Base-by-base conservation (phyloP, 2,113 vertebrate genomes). In the Catharus minimus region DNA sequence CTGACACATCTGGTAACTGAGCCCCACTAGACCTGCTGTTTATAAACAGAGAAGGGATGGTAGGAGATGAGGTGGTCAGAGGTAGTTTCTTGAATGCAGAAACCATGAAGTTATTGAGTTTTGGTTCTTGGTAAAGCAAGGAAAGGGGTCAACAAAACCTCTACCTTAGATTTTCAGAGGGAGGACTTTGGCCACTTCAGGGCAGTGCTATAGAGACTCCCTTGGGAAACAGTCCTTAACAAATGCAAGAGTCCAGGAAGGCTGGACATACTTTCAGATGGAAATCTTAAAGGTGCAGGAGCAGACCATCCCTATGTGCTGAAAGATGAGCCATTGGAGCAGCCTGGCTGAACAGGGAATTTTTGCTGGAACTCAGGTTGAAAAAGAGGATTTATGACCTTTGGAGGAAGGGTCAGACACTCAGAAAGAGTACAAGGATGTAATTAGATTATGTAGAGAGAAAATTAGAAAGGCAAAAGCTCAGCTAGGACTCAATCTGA, bases 381-480 rank as follows among this genome's bases (percentile, higher is more conserved):
- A 39, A 73, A 61, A 46, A 38, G 9, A n/a, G 21, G 14, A 11
- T 39, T 82, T 64, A 23, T 55, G 18, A 55, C 5, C 49, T 39
- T 56, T 57, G 53, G 23, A 49, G 41, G 33, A 73, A 56, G 12
- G 19, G 13, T 73, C 41, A 47, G 33, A 10, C 15, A 8, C 30
- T 56, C 58, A 33, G 15, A 9, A n/a, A 64, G 28, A 23, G 15
- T n/a, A 47, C 15, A 47, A 55, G 28, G 49, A n/a, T 47, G 10
- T 28, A 39, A 12, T n/a, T 44, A 61, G 20, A 30, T 72, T 26
- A n/a, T 0, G 0, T 6, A 39, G 41, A 33, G 5, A 23, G 28
- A 73, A 56, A 83, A 65, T 64, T 8, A 47, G 33, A 56, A 46
- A 46, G 10, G 28, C 13, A 28, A 41, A 73, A 73, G 7, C 50